Conservation (phyloP, 2,888 invertebrate genomes). For the Omphaloscelis lunosa region DNA sequence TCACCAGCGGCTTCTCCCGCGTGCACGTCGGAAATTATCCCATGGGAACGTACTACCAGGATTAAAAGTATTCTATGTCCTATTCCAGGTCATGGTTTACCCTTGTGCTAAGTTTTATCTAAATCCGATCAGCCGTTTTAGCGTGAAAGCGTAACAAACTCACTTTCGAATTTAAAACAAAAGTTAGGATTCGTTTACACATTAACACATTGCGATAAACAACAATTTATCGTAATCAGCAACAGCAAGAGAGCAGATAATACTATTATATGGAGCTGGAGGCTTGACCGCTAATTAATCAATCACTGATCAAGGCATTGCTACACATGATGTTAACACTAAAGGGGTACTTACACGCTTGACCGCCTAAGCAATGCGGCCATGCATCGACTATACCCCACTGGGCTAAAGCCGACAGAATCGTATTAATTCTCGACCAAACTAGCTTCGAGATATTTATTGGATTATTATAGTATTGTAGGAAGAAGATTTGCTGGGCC, state of each 20-base stretch:
- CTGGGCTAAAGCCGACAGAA: constrained; percentile 31
- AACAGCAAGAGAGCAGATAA: constrained; percentile 41
- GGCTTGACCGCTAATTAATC: constrained; percentile 36
- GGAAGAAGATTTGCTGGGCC: not conserved
- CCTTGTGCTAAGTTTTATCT: no score
- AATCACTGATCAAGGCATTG: constrained; percentile 49
- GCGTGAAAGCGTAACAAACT: no score
- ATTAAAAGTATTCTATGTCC: no score
- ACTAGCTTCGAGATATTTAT: constrained; percentile 15
- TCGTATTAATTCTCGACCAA: constrained; percentile 37
- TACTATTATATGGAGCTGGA: constrained; percentile 27
- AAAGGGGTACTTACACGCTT: constrained; percentile 38
- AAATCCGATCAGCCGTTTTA: no score
- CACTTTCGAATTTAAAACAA: no score
- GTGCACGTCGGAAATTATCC: no score
- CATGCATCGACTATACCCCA: constrained; percentile 17
- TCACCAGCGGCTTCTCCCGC: no score
- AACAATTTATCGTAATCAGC: constrained; percentile 10
- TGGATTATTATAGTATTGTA: not conserved
- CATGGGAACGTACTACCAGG: no score
- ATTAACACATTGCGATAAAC: not conserved
- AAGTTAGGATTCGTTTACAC: no score
- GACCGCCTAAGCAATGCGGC: constrained; percentile 31
- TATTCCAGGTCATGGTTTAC: no score
- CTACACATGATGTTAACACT: constrained; percentile 50